These are phyloP conservation scores for Dipus sagitta DNA, from an alignment of 2,797 vertebrate genomes.

Conservation along the genomic window DNA sequence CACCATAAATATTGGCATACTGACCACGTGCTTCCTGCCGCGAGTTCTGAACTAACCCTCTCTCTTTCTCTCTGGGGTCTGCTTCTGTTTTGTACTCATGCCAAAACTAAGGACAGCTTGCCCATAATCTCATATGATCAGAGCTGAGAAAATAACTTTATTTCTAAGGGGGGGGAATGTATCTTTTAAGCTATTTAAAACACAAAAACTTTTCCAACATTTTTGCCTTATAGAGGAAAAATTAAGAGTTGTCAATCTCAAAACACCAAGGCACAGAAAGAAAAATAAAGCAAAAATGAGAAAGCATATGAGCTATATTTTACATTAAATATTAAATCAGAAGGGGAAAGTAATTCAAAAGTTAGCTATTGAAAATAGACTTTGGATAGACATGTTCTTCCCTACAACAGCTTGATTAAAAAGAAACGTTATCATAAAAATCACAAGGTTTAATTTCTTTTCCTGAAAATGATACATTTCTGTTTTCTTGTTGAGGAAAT, in stretches of 20 bases:
- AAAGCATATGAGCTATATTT: background rate
- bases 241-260: conserved; percentile 46
- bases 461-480: conserved; percentile 74
- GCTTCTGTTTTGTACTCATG: conserved; percentile 84
- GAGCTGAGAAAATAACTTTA: conserved; percentile 71
- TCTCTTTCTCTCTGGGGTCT: conserved; percentile 72
- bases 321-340: background rate
- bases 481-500: conserved; percentile 75
- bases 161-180: conserved; percentile 30
- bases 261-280: conserved; percentile 34
- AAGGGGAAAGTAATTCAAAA: conserved; percentile 8
- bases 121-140: conserved; percentile 63
- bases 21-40: conserved; percentile 76
- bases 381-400: background rate
- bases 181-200: conserved; percentile 35
- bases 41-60: conserved; percentile 58
- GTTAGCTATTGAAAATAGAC: background rate
- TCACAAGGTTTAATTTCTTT: conserved; percentile 72
- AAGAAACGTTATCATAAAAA: conserved; percentile 25
- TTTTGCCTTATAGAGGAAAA: conserved; percentile 32
- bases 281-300: conserved; percentile 56
- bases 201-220: conserved; percentile 51
- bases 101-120: conserved; percentile 75
- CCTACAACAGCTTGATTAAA: background rate
- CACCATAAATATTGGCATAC: conserved; percentile 74